Base-by-base conservation (phyloP, 64 coral and sea anemone species). In the Pachyseris speciosa region DNA sequence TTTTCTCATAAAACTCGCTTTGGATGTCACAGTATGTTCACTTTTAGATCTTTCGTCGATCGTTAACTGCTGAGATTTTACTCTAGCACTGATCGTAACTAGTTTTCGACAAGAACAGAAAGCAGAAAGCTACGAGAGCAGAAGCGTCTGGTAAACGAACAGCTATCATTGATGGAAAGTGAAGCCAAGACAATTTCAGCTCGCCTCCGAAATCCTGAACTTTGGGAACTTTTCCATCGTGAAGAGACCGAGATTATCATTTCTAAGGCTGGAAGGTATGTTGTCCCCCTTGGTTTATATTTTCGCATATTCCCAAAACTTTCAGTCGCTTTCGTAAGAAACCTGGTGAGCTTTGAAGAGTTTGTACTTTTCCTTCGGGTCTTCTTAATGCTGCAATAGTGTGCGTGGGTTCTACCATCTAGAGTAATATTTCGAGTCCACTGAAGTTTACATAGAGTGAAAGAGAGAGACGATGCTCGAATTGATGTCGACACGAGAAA, bases 221-320 rank as follows among this genome's bases (percentile, higher is more conserved):
- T 96, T 16, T 96, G 95, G 95, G 43, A 64, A 25, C 64, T 85
- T 4, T 96, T 96, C 43, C 59, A 84, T 9, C 36, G 64, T 7
- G 74, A 92, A 16, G 78, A 89, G 47, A 96, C 95, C 1, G 95
- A 96, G 67, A 96, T 96, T 91, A 96, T 96, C 90, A 84, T 96
- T 12, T 93, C 95, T 27, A 86, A 91, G 74, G 87, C 87, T 72
- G 95, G 95, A 65, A 93, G 95, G 95, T 96, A 90, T 63, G 91
- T 17, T 36, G 19, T 17, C 11, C n/a, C 52, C 65, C n/a, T n/a
- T 59, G 57, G 42, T 78, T 91, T 92, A 37, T 63, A 41, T 92
- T 72, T 86, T 33, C 12, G 48, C 19, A 47, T 19, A 7, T 36
- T 72, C 9, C 5, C 15, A 7, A n/a, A 40, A 19, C 31, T n/a